Percentiles rank a stretch among this genome's conserved stretches.
Conservation (phyloP, 2,888 invertebrate species). For the Gnatocerus cornutus region DNA sequence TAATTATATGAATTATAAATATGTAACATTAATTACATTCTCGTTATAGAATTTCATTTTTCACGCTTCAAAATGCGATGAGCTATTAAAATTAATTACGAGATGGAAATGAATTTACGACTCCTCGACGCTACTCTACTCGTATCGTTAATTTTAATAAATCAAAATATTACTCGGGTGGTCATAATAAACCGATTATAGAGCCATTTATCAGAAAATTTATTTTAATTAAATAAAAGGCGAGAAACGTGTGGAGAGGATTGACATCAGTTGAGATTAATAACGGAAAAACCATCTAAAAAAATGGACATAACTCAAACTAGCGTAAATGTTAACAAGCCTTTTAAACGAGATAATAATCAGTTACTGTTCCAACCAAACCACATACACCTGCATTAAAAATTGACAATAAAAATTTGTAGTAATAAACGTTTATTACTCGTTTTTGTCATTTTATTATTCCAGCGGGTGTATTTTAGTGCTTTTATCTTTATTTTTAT, state of each 20-base stretch:
- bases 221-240: slow-evolving; percentile 25
- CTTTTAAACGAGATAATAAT: slow-evolving; percentile 47
- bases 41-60: slow-evolving; percentile 30
- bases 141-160: slow-evolving; percentile 31
- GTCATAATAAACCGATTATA: slow-evolving; percentile 21
- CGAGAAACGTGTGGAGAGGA: slow-evolving; percentile 1
- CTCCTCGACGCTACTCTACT: slow-evolving; percentile 15
- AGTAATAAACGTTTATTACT: slow-evolving; percentile 35
- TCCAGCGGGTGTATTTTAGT: slow-evolving; percentile 18
- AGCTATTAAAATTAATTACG: slow-evolving; percentile 35
- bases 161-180: slow-evolving; percentile 19
- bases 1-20: slow-evolving; percentile 38
- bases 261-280: slow-evolving; percentile 11
- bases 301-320: slow-evolving; percentile 21
- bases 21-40: slow-evolving; percentile 27
- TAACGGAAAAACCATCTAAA: neutral
- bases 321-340: slow-evolving; percentile 42
- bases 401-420: slow-evolving; percentile 43
- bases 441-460: slow-evolving; percentile 32
- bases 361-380: slow-evolving; percentile 32
- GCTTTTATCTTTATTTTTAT: slow-evolving; percentile 33
- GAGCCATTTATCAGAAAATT: slow-evolving; percentile 19
- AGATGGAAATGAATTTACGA: slow-evolving; percentile 35
- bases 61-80: slow-evolving; percentile 36
- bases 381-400: slow-evolving; percentile 34